A percentile compares a stretch with the other conserved stretches of the same genome.
These are phyloP conservation scores for Halotydeus destructor DNA, from an alignment of 1,140 invertebrate species.

Conservation along the genomic window DNA sequence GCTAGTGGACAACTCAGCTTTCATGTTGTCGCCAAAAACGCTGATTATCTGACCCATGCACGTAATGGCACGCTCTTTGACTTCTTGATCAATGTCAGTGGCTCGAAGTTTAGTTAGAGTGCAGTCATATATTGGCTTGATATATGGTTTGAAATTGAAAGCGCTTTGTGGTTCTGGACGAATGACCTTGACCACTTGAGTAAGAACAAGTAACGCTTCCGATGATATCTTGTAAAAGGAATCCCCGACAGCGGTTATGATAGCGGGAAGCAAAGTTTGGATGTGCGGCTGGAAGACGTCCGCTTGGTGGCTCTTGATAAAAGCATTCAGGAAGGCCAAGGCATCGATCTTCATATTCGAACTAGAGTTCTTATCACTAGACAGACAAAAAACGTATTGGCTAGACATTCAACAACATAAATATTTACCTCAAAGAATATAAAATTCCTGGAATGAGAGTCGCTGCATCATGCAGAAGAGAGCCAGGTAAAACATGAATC, in stretches of 20 bases:
- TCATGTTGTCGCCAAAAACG: constrained; percentile 62
- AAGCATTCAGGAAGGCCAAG: constrained; percentile 68
- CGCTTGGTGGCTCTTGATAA: constrained; percentile 59
- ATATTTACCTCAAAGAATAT: constrained; percentile 34
- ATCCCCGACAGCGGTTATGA: constrained; percentile 71
- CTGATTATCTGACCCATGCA: constrained; percentile 89
- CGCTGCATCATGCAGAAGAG: constrained; percentile 59
- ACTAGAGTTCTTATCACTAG: constrained; percentile 72
- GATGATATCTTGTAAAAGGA: constrained; percentile 96
- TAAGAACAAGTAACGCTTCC: constrained; percentile 73
- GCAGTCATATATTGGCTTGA: constrained; percentile 57
- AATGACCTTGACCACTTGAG: constrained; percentile 84
- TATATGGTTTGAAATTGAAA: constrained; percentile 56
- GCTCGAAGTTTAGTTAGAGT: constrained; percentile 65
- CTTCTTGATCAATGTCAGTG: constrained; percentile 94
- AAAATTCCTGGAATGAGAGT: constrained; percentile 70
- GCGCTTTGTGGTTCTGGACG: constrained; percentile 37
- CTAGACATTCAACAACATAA: not conserved
- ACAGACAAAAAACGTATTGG: no score
- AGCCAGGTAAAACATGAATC: constrained; percentile 65
- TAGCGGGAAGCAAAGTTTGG: constrained; percentile 53
- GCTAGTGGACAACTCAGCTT: constrained; percentile 53
- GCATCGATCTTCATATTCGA: constrained; percentile 98
- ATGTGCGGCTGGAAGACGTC: constrained; percentile 59
- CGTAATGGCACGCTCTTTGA: constrained; percentile 89